A percentile compares a stretch with the other conserved stretches of the same genome.
Evolutionary conservation across 2,888 invertebrate species (phyloP).

Genomic region (Dryobotodes eremita): DNA sequence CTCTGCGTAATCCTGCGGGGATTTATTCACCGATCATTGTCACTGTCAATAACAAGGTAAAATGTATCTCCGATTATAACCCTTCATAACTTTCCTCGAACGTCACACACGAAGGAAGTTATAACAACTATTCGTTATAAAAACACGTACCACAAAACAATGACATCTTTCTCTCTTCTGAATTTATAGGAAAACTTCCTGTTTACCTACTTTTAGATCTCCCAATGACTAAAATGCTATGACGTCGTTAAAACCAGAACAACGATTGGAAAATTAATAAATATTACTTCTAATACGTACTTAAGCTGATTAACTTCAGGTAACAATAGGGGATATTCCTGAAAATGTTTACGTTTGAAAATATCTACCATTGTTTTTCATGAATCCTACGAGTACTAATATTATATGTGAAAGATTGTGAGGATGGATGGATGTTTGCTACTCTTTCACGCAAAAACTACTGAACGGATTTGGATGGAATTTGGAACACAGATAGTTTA

Average conservation of each 20-base stretch:
- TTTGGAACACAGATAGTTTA: no score
- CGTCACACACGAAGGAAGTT: slow-evolving; percentile 14
- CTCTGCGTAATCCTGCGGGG: no score
- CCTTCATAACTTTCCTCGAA: neutral
- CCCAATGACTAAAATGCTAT: neutral
- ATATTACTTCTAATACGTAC: neutral
- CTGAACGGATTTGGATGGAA: no score
- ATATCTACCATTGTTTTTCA: neutral
- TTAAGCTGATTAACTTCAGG: slow-evolving; percentile 12
- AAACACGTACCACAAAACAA: neutral
- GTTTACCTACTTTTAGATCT: neutral
- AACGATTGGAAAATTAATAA: neutral
- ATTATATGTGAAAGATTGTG: no score
- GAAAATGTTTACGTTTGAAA: neutral
- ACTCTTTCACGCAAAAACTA: no score
- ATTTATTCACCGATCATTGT: neutral
- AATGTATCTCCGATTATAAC: neutral
- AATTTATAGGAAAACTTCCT: neutral
- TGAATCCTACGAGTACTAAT: no score
- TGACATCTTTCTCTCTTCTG: neutral
- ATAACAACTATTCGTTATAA: neutral
- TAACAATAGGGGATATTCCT: slow-evolving; percentile 2
- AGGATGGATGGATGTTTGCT: no score
- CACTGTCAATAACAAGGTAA: neutral
- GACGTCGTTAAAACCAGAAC: slow-evolving; percentile 25